These are phyloP conservation scores for Rhopilema esculentum DNA, from an alignment of 30 jellyfish, hydroid and myxozoan genomes.

Conservation along the genomic window DNA sequence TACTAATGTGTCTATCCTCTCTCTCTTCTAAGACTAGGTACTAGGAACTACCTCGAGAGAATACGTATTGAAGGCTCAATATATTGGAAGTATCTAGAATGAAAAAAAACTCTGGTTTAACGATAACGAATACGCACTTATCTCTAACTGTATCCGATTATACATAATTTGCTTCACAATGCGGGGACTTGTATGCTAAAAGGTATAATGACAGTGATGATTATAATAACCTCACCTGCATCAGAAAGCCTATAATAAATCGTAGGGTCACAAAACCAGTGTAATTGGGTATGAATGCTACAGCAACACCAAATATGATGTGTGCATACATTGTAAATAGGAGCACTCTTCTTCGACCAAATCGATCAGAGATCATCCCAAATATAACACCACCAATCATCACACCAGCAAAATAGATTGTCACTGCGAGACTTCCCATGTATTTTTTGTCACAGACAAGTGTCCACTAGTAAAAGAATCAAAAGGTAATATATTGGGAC, in stretches of 20 bases:
- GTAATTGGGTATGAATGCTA: constrained; percentile 65
- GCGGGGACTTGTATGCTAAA: too few relatives aligned
- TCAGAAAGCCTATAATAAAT: constrained; percentile 78
- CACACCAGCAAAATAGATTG: constrained; percentile 91
- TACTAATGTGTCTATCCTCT: too few relatives aligned
- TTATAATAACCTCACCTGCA: constrained; percentile 83
- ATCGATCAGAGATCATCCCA: constrained; percentile 84
- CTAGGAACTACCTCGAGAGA: too few relatives aligned
- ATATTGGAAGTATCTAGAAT: too few relatives aligned
- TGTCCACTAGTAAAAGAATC: constrained; percentile 62
- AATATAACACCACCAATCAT: constrained; percentile 93
- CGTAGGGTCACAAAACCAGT: constrained; percentile 74
- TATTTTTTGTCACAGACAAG: constrained; percentile 86
- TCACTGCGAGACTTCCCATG: constrained; percentile 79
- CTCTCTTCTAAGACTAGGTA: too few relatives aligned
- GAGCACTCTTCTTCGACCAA: constrained; percentile 83
- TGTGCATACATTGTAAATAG: constrained; percentile 82
- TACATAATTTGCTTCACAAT: too few relatives aligned
- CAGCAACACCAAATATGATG: constrained; percentile 76
- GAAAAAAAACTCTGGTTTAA: too few relatives aligned
- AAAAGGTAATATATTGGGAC: background rate
- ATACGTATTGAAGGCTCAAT: too few relatives aligned
- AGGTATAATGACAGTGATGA: too few relatives aligned
- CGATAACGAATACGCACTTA: too few relatives aligned
- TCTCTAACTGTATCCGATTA: too few relatives aligned